Base-by-base conservation (phyloP, 37 sponge, comb jelly and placozoan species). In the Cliona cf. orientalis region DNA sequence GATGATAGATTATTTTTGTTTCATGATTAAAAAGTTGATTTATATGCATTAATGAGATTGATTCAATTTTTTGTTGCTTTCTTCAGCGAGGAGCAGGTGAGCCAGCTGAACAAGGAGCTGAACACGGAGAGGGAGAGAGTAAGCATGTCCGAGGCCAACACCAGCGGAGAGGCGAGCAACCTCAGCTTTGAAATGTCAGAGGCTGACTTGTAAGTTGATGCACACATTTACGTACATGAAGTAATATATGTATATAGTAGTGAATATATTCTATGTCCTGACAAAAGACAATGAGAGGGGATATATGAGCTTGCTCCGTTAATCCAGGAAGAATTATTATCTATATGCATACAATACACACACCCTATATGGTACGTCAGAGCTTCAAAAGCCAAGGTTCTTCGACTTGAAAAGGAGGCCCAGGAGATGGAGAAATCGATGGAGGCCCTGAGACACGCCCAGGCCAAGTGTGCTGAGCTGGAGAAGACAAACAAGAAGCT, bases 401-500 rank as follows among this genome's bases (percentile, higher is more conserved):
- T 87, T 33, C 45, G 95, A 25, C 75, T 95, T 36, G 95, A 95
- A 79, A 91, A 82, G 71, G 95, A 95, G 68, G 75, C 85, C 5
- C 46, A 76, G 9, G 91, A 95, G 59, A 68, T 91, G 89, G 92
- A 95, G 69, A 88, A 88, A 77, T 60, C 80, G 9, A 65, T 82
- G 69, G 91, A 88, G 42, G 31, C 79, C 35, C 76, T 95, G 53
- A 49, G 91, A 22, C 92, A 95, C 68, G 66, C 89, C 12, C 91
- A 88, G 68, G 95, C 95, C 65, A 88, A 95, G 66, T 36, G 42
- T 3, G 83, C 85, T 2, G 91, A 95, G 77, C 82, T 88, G 38
- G 92, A 91, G 75, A 95, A 95, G 86, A 79, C 89, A 34, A 91
- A 84, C 81, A 95, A 95, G 86, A 88, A 85, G 65, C 83, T 95